Percentiles rank a stretch among this genome's conserved stretches.
phyloP scores from a whole-genome alignment of 2,888 invertebrate species.

The Bellardia bayeri region DNA sequence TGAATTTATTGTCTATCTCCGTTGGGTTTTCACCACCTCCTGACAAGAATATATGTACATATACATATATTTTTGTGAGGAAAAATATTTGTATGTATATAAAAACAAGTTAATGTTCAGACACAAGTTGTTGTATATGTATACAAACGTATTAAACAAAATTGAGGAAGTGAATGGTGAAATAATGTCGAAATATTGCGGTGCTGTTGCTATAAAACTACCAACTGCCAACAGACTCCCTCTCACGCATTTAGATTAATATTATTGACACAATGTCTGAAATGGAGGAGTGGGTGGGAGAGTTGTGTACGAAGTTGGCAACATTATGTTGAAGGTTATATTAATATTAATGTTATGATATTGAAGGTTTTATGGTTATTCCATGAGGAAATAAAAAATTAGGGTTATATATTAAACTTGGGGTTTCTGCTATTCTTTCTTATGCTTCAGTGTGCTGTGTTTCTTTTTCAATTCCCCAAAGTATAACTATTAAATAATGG shows the following conservation, averaged over 20 bases:
- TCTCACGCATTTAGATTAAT: constrained; percentile 32
- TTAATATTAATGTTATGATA: constrained; percentile 70
- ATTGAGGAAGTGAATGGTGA: constrained; percentile 56
- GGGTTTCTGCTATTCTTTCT: background rate
- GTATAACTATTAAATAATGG: constrained; percentile 48
- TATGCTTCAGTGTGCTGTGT: background rate
- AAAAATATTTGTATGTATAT: background rate
- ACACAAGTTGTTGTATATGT: background rate
- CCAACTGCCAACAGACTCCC: background rate
- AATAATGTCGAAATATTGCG: constrained; percentile 65
- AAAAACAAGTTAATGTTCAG: background rate
- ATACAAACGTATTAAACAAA: constrained; percentile 17
- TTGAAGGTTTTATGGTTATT: constrained; percentile 65
- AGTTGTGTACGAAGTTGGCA: constrained; percentile 3
- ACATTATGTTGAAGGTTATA: constrained; percentile 55
- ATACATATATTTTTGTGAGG: background rate
- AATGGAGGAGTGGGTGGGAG: background rate
- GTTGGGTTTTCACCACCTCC: constrained; percentile 60
- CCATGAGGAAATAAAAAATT: constrained; percentile 55
- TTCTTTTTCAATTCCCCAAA: constrained; percentile 22
- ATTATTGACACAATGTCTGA: constrained; percentile 49
- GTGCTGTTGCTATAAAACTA: background rate
- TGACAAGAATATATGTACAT: constrained; percentile 53
- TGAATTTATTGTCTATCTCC: constrained; percentile 72
- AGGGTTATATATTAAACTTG: constrained; percentile 32